These are phyloP conservation scores for Daktulosphaira vitifoliae DNA, from an alignment of 1,140 invertebrate species.

Conservation along the genomic window DNA sequence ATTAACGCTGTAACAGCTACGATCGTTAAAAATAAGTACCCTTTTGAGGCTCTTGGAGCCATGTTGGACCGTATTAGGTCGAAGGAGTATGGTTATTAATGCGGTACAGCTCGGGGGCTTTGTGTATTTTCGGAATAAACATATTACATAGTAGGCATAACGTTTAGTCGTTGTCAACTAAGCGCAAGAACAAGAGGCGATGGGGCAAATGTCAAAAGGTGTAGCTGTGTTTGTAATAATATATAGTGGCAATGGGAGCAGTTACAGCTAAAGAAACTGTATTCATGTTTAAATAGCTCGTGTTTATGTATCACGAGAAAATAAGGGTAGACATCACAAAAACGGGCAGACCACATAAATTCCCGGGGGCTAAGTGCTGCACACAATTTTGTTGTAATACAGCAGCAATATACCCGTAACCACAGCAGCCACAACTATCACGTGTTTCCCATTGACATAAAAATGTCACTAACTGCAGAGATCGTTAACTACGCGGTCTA, in stretches of 20 bases:
- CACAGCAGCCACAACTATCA: not conserved
- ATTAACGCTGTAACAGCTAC: no score
- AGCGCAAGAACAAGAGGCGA: not conserved
- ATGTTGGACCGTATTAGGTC: not conserved
- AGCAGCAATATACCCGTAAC: not conserved
- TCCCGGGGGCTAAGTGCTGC: conserved; percentile 21
- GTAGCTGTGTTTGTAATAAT: not conserved
- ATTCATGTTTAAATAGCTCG: conserved; percentile 29
- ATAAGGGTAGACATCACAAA: conserved; percentile 30
- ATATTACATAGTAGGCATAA: conserved; percentile 1
- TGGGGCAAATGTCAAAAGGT: conserved; percentile 31
- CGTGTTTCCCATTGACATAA: conserved; percentile 29
- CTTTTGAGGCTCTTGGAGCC: no score
- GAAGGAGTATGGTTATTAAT: conserved; percentile 14
- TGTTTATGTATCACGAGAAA: conserved; percentile 30
- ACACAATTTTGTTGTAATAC: conserved; percentile 15
- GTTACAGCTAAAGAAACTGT: no score
- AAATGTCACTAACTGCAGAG: not conserved
- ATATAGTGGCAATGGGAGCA: no score
- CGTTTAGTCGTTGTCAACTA: conserved; percentile 11
- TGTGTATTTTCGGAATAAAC: conserved; percentile 22
- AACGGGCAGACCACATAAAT: conserved; percentile 17
- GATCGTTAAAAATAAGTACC: conserved; percentile 3
- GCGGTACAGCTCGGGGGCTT: not conserved
- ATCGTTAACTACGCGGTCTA: no score